These are phyloP conservation scores for Spongia lamella DNA, from an alignment of 37 sponge, comb jelly and placozoan species.

Conservation along the genomic window DNA sequence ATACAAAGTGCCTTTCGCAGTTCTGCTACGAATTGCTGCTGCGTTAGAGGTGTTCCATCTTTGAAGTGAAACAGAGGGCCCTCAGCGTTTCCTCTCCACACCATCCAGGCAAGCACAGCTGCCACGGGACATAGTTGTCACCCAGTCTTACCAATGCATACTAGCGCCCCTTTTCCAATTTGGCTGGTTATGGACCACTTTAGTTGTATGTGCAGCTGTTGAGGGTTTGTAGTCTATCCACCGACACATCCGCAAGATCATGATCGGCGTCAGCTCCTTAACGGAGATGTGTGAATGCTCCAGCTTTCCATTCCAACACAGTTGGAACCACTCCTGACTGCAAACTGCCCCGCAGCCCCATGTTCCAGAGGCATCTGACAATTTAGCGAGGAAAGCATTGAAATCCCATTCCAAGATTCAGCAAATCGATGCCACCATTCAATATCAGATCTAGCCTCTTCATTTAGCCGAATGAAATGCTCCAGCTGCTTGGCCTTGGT, in stretches of 20 bases:
- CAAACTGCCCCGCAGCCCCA: too few relatives aligned
- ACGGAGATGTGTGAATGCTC: neutral
- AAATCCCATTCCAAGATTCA: neutral
- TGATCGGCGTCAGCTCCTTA: constrained; percentile 26
- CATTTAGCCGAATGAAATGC: neutral
- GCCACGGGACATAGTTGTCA: constrained; percentile 32
- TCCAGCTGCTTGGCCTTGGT: neutral
- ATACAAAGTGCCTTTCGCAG: constrained; percentile 1
- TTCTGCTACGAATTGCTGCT: neutral
- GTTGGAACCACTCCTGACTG: constrained; percentile 5
- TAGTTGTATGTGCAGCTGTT: neutral
- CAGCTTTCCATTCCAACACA: neutral
- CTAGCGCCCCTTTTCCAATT: constrained; percentile 7
- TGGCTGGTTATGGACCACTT: constrained; percentile 36
- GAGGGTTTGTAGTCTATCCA: constrained; percentile 18
- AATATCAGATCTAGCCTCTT: constrained; percentile 10
- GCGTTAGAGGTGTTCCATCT: constrained; percentile 19
- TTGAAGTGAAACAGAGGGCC: constrained; percentile 29
- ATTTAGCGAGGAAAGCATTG: too few relatives aligned
- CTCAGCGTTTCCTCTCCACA: constrained; percentile 3
- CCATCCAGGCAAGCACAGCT: constrained; percentile 23
- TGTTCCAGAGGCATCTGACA: too few relatives aligned
- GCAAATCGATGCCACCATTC: constrained; percentile 4
- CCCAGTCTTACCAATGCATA: constrained; percentile 18
- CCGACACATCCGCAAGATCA: constrained; percentile 15